phyloP scores from a whole-genome alignment of 2,113 vertebrate genomes.

The Sula dactylatra region DNA sequence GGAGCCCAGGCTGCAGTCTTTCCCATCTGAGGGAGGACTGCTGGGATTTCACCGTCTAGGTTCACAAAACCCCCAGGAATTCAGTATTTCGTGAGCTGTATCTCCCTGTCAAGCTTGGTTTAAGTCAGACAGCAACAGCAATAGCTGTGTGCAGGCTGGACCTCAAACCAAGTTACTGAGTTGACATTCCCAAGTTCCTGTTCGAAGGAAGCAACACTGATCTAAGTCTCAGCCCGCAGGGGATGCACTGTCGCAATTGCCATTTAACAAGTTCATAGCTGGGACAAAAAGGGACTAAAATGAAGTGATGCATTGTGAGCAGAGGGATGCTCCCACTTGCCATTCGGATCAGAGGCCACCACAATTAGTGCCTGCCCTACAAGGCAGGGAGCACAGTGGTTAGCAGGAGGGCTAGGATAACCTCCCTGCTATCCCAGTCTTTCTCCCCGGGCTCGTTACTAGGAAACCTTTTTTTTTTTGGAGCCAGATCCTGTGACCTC shows the following conservation, averaged over 20 bases:
- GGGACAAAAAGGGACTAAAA: neutral
- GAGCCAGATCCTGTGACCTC: neutral
- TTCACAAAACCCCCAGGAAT: neutral
- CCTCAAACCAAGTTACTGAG: neutral
- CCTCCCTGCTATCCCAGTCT: neutral
- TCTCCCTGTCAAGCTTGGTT: neutral
- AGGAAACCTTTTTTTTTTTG: neutral
- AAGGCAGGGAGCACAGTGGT: neutral
- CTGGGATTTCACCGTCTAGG: neutral
- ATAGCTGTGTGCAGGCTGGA: neutral
- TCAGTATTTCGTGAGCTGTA: neutral
- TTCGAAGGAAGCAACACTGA: rapidly evolving
- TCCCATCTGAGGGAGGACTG: rapidly evolving
- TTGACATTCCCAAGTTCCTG: neutral
- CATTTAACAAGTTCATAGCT: neutral
- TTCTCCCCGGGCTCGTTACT: neutral
- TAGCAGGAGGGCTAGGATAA: neutral
- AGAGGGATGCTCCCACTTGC: neutral
- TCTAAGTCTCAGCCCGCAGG: rapidly evolving
- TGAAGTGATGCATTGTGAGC: neutral
- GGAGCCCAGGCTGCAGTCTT: neutral
- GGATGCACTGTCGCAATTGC: rapidly evolving
- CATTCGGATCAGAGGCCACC: neutral
- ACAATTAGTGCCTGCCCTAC: neutral
- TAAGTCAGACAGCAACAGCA: neutral